These are phyloP conservation scores for Microchrysa polita DNA, from an alignment of 2,888 invertebrate species.

Conservation along the genomic window DNA sequence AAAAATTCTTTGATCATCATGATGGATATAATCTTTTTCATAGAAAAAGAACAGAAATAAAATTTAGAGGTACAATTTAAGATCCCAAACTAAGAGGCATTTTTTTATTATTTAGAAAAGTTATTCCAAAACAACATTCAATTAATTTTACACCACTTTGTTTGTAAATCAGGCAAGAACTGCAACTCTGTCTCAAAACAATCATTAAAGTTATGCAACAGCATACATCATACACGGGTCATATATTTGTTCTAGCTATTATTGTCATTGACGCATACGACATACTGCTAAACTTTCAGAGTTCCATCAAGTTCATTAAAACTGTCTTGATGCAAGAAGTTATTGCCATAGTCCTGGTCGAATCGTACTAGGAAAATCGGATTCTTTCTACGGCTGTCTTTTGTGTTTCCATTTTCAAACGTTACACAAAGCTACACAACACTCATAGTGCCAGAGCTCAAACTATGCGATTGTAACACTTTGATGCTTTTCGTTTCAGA, in stretches of 20 bases:
- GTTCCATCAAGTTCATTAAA: constrained; percentile 44
- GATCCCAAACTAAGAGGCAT: too few relatives aligned
- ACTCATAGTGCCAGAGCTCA: constrained; percentile 15
- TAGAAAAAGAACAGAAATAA: too few relatives aligned
- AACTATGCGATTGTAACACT: constrained; percentile 25
- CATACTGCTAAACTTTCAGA: not conserved
- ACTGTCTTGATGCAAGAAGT: constrained; percentile 35
- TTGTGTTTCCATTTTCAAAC: not conserved
- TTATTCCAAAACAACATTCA: too few relatives aligned
- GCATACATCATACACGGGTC: constrained; percentile 15
- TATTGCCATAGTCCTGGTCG: constrained; percentile 16
- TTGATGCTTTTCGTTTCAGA: constrained; percentile 33
- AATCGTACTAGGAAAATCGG: constrained; percentile 14
- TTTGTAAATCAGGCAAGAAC: too few relatives aligned
- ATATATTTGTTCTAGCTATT: constrained; percentile 31
- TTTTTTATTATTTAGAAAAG: too few relatives aligned
- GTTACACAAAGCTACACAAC: too few relatives aligned
- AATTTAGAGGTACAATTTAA: too few relatives aligned
- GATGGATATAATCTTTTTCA: too few relatives aligned
- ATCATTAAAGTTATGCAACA: constrained; percentile 19
- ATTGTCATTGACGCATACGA: constrained; percentile 31
- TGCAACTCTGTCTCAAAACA: not conserved
- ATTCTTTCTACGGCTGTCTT: constrained; percentile 25
- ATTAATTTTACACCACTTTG: too few relatives aligned
- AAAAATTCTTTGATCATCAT: too few relatives aligned